These are phyloP conservation scores for Synanthedon myopaeformis DNA, from an alignment of 2,888 invertebrate genomes.

Conservation along the genomic window DNA sequence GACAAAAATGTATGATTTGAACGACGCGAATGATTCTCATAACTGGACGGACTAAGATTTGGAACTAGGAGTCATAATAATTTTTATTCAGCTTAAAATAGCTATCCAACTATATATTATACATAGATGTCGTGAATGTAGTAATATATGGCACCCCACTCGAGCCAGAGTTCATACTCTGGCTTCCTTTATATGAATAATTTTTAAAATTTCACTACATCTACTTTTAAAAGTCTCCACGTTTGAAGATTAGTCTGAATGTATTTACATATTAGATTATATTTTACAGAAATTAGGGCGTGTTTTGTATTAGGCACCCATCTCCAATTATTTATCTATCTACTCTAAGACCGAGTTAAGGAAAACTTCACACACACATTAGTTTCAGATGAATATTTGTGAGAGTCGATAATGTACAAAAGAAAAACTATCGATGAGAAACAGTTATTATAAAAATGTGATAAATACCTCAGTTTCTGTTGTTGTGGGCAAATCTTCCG, in stretches of 20 bases:
- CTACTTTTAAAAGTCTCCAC: conserved; percentile 24
- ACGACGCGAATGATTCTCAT: too few relatives aligned
- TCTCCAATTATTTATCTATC: conserved; percentile 9
- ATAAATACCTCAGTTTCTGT: conserved; percentile 33
- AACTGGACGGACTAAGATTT: too few relatives aligned
- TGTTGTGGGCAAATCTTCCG: conserved; percentile 35
- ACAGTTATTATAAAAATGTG: not conserved
- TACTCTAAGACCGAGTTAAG: conserved; percentile 39
- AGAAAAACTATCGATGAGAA: not conserved
- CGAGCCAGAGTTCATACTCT: too few relatives aligned
- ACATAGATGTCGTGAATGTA: too few relatives aligned
- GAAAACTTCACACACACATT: conserved; percentile 29
- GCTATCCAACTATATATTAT: too few relatives aligned
- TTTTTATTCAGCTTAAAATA: too few relatives aligned
- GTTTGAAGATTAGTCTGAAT: conserved; percentile 38
- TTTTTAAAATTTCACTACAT: not conserved
- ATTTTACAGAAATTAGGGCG: conserved; percentile 23
- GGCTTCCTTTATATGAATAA: not conserved
- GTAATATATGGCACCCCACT: too few relatives aligned
- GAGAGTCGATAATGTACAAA: not conserved
- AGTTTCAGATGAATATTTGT: not conserved
- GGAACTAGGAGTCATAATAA: too few relatives aligned
- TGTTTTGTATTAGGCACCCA: conserved; percentile 26
- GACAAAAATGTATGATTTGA: too few relatives aligned
- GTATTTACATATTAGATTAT: conserved; percentile 23